Percentiles rank a stretch among this genome's conserved stretches.
Conservation (phyloP, 2,888 invertebrate genomes). For the Folsomia manolachei region DNA sequence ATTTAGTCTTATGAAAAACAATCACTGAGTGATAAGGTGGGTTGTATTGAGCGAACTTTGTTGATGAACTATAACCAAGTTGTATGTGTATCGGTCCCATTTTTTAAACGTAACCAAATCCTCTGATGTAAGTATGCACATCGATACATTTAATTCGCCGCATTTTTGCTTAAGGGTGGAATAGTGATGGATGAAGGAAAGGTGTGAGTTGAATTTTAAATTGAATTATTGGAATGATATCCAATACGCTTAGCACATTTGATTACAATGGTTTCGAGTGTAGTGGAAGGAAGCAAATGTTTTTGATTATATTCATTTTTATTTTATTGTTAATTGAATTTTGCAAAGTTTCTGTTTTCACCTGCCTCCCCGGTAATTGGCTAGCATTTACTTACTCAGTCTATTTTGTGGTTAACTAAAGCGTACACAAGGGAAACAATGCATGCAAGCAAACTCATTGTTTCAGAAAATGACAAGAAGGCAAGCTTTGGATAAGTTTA, state of each 20-base stretch:
- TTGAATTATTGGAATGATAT: slow-evolving; percentile 21
- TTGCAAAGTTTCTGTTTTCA: neutral
- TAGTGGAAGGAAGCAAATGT: too few relatives aligned
- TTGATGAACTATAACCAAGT: neutral
- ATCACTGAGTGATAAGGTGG: neutral
- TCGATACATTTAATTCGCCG: neutral
- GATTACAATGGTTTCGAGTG: neutral
- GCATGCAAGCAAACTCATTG: neutral
- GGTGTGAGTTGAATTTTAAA: slow-evolving; percentile 31
- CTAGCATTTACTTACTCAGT: too few relatives aligned
- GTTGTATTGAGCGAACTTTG: neutral
- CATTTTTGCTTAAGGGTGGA: neutral
- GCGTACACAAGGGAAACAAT: neutral
- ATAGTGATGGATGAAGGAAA: neutral
- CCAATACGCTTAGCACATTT: neutral
- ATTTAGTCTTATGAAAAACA: neutral
- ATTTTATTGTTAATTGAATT: neutral
- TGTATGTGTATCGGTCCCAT: neutral
- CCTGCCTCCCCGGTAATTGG: neutral
- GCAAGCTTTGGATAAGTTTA: neutral
- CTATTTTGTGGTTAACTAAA: too few relatives aligned
- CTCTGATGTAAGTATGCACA: too few relatives aligned
- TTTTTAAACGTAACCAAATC: neutral
- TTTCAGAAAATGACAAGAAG: neutral
- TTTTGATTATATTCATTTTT: too few relatives aligned